Conservation (phyloP, 2,797 vertebrate genomes). For the Caiman crocodilus region DNA sequence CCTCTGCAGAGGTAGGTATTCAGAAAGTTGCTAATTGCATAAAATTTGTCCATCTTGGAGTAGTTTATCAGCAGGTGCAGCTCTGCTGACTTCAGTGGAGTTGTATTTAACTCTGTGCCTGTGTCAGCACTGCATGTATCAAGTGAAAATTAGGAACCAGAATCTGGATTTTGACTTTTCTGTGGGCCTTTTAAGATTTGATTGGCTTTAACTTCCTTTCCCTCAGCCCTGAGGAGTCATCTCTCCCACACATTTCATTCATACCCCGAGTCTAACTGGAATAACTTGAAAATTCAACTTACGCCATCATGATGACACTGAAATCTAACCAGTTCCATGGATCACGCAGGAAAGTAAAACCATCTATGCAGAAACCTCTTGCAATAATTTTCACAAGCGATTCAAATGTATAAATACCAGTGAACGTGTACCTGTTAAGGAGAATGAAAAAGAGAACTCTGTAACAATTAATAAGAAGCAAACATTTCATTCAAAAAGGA, state of each 20-base stretch:
- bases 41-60: not conserved
- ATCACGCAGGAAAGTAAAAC: constrained; percentile 97
- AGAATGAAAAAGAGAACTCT: not conserved
- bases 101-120: not conserved
- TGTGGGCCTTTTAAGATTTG: not conserved
- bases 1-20: not conserved
- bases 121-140: not conserved
- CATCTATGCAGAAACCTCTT: constrained; percentile 99
- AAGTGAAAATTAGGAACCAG: not conserved
- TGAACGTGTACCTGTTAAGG: constrained; percentile 95
- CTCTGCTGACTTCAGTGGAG: not conserved
- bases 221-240: not conserved
- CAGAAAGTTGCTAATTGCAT: not conserved
- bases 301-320: constrained; percentile 99
- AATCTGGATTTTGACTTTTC: not conserved
- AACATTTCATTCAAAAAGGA: no score
- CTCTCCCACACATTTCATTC: accelerated
- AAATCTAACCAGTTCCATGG: constrained; percentile 99
- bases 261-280: not conserved
- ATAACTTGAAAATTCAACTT: constrained; percentile 82
- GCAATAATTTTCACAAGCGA: constrained; percentile 99
- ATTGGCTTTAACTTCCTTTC: not conserved
- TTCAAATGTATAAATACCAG: constrained; percentile 99
- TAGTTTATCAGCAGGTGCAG: not conserved
- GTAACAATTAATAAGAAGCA: not conserved